Conservation (phyloP, 2,888 invertebrate species). For the Cheilosia vulpina region DNA sequence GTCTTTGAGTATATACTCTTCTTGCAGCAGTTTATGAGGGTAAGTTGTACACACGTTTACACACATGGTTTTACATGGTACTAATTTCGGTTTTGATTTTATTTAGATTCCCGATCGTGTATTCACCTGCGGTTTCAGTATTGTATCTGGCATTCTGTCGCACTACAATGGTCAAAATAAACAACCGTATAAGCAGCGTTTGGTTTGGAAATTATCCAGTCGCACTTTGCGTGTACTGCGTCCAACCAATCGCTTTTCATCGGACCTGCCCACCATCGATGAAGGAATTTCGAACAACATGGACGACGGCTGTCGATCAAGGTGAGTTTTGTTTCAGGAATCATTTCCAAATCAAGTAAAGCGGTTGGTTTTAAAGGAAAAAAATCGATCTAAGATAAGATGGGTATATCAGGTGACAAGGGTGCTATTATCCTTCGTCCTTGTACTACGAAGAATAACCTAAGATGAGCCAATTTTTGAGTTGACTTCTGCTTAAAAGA, state of each 20-base stretch:
- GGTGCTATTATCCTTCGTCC: no score
- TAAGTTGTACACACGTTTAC: constrained; percentile 81
- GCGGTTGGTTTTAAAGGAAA: no score
- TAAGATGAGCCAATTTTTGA: no score
- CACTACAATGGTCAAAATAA: constrained; percentile 90
- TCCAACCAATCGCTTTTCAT: constrained; percentile 89
- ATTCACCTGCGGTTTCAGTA: constrained; percentile 86
- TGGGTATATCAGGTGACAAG: no score
- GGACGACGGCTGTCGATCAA: constrained; percentile 82
- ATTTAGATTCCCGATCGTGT: constrained; percentile 88
- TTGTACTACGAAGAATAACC: no score
- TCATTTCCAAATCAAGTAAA: no score
- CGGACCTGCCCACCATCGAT: constrained; percentile 89
- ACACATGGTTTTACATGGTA: neutral
- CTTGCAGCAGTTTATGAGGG: constrained; percentile 89
- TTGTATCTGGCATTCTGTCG: constrained; percentile 87
- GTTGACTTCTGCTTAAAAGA: no score
- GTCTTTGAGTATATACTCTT: constrained; percentile 89
- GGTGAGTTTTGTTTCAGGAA: constrained; percentile 77
- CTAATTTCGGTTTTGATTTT: constrained; percentile 20
- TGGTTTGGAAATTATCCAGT: constrained; percentile 91
- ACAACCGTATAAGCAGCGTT: constrained; percentile 88
- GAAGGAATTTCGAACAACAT: constrained; percentile 85
- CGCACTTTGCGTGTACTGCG: constrained; percentile 88
- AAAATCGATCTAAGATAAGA: no score